These are phyloP conservation scores for Eumacrocentrus americanus DNA, from an alignment of 2,888 invertebrate genomes.

Conservation along the genomic window DNA sequence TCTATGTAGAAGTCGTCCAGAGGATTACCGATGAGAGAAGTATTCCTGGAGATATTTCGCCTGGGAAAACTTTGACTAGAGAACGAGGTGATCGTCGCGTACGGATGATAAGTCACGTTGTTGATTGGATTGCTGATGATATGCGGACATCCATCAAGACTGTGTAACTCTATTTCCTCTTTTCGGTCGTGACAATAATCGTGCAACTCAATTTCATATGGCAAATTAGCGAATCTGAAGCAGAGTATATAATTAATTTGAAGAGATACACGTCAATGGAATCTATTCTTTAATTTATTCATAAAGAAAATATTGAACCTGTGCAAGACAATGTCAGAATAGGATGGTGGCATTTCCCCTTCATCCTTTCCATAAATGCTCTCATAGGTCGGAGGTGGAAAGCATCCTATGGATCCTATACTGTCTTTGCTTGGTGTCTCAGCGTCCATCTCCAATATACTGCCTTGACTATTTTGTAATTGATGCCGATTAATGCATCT, in stretches of 20 bases:
- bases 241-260: neutral
- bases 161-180: constrained; percentile 53
- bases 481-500: constrained; percentile 56
- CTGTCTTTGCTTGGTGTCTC: constrained; percentile 66
- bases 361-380: constrained; percentile 63
- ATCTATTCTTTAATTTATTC: neutral
- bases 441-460: constrained; percentile 60
- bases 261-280: neutral
- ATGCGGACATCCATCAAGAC: constrained; percentile 50
- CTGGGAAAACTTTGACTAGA: constrained; percentile 52
- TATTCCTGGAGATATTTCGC: constrained; percentile 45
- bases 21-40: constrained; percentile 53
- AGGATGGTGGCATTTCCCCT: constrained; percentile 55
- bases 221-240: constrained; percentile 53
- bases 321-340: constrained; percentile 55
- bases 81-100: constrained; percentile 46
- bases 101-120: constrained; percentile 42
- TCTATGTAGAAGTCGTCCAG: constrained; percentile 53
- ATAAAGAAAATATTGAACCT: constrained; percentile 40
- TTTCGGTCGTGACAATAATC: constrained; percentile 45
- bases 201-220: constrained; percentile 53
- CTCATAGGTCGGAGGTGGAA: constrained; percentile 65
- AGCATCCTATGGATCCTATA: constrained; percentile 61
- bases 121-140: constrained; percentile 48
- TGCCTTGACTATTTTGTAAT: constrained; percentile 58